Evolutionary conservation across 2,113 vertebrate genomes (phyloP).

Genomic region (Columbina picui): DNA sequence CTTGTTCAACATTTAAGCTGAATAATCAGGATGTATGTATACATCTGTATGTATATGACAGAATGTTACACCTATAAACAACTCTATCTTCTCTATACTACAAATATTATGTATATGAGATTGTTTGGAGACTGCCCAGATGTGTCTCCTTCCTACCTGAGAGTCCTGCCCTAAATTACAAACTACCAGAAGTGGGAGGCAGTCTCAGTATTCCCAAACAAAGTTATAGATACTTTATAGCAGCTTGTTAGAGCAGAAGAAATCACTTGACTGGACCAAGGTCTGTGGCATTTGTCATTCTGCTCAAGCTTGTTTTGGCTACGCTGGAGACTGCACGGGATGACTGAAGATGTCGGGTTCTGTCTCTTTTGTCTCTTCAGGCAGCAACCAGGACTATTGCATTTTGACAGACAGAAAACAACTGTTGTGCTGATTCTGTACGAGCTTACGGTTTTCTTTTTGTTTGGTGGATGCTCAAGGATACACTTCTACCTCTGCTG

Average conservation of each 20-base stretch:
- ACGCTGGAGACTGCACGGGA: background rate
- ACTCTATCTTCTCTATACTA: background rate
- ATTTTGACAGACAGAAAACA: background rate
- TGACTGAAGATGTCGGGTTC: background rate
- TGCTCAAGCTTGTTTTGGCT: background rate
- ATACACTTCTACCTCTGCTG: background rate
- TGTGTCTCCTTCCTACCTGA: background rate
- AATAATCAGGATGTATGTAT: background rate
- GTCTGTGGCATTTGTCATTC: background rate
- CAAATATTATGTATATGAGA: background rate
- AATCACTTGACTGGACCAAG: background rate
- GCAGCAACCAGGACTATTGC: background rate
- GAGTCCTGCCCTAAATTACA: background rate
- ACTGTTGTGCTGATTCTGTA: background rate
- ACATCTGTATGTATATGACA: background rate
- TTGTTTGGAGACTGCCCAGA: background rate
- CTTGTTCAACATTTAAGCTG: background rate
- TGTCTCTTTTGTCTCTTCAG: background rate
- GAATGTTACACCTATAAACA: background rate
- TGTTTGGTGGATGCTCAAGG: background rate
- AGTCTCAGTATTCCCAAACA: background rate
- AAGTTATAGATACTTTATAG: background rate
- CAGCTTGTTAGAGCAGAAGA: background rate
- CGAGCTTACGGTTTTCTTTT: background rate
- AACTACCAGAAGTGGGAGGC: background rate